A percentile compares a stretch with the other conserved stretches of the same genome.
Conservation (phyloP, 2,113 vertebrate species). For the Morone saxatilis region DNA sequence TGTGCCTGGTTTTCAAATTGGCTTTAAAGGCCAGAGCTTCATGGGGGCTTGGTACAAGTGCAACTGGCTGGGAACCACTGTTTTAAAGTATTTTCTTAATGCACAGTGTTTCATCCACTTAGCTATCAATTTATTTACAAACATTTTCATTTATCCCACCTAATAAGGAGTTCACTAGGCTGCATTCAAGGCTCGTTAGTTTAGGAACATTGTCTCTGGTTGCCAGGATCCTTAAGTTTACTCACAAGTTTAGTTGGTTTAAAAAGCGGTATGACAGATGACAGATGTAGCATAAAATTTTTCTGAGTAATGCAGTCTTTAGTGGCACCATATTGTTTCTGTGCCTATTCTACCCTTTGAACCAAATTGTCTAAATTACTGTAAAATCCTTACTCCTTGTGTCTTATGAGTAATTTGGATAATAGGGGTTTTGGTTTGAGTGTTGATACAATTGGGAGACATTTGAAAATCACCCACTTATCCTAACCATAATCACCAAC, state of each 20-base stretch:
- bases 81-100: not conserved
- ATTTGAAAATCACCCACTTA: conserved; percentile 48
- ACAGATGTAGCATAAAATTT: not conserved
- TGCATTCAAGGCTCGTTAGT: too few relatives aligned
- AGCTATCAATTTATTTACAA: not conserved
- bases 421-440: conserved; percentile 20
- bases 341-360: conserved; percentile 18
- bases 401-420: conserved; percentile 31
- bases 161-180: not conserved
- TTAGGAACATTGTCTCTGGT: not conserved
- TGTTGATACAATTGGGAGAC: conserved; percentile 46
- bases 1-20: too few relatives aligned
- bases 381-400: conserved; percentile 14
- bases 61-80: not conserved
- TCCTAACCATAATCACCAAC: conserved; percentile 33
- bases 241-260: not conserved
- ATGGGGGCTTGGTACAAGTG: not conserved
- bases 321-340: conserved; percentile 27
- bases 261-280: not conserved
- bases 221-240: not conserved
- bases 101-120: not conserved
- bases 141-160: not conserved
- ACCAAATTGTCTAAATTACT: conserved; percentile 16
- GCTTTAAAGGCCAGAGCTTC: too few relatives aligned
- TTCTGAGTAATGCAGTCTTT: not conserved